phyloP scores from a whole-genome alignment of 2,797 vertebrate species.

The Chloroceryle inda region DNA sequence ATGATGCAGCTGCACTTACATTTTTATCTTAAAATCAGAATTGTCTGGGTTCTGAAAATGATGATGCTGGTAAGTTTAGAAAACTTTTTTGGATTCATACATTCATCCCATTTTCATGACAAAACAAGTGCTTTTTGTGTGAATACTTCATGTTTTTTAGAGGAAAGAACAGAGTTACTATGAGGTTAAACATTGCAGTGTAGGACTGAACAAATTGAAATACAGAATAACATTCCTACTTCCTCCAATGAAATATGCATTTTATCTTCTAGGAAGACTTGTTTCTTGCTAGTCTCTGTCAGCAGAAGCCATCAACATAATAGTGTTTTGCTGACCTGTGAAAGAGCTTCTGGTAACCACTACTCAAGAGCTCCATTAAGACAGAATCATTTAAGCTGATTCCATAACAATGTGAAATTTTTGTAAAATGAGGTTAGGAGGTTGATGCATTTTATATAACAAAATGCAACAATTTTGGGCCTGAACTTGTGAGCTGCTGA shows the following conservation, averaged over 20 bases:
- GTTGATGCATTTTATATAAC: slow-evolving; percentile 66
- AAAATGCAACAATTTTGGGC: slow-evolving; percentile 38
- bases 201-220: slow-evolving; percentile 50
- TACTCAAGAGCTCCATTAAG: slow-evolving; percentile 70
- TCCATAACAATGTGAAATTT: slow-evolving; percentile 34
- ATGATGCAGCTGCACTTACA: background rate
- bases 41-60: slow-evolving; percentile 1
- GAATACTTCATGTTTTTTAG: slow-evolving; percentile 45
- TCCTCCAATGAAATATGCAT: slow-evolving; percentile 68
- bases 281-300: slow-evolving; percentile 62
- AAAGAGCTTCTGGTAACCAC: slow-evolving; percentile 72
- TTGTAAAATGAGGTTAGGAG: slow-evolving; percentile 52
- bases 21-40: background rate
- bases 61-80: background rate
- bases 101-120: slow-evolving; percentile 50
- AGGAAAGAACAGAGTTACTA: slow-evolving; percentile 27
- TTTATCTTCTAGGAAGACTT: slow-evolving; percentile 69
- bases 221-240: slow-evolving; percentile 53
- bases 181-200: slow-evolving; percentile 49
- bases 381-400: slow-evolving; percentile 62
- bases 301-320: slow-evolving; percentile 69
- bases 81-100: slow-evolving; percentile 21
- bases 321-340: slow-evolving; percentile 73
- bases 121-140: slow-evolving; percentile 35
- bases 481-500: slow-evolving; percentile 52